phyloP scores from a whole-genome alignment of 1,140 invertebrate species.

The Tetranychus cinnabarinus region DNA sequence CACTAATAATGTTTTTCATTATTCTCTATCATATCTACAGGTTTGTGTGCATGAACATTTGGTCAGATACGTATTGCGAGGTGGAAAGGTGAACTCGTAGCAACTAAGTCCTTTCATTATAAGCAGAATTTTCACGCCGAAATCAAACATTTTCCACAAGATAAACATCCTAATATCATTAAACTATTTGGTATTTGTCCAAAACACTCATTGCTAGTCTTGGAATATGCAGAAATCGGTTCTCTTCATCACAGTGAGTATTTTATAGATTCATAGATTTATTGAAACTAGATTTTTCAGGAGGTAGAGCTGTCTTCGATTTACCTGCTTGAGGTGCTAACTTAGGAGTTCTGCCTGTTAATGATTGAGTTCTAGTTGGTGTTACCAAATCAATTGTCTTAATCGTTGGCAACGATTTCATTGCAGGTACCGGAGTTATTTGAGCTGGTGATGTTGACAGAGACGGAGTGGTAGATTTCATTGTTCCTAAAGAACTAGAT shows the following conservation, averaged over 20 bases:
- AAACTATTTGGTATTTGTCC: constrained; percentile 68
- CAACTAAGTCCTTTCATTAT: constrained; percentile 74
- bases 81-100: constrained; percentile 62
- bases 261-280: constrained; percentile 53
- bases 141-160: constrained; percentile 49
- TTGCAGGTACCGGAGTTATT: too few relatives aligned
- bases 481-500: too few relatives aligned
- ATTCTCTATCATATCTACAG: neutral
- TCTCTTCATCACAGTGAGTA: constrained; percentile 66
- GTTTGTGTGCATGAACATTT: constrained; percentile 71
- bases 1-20: neutral
- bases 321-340: too few relatives aligned
- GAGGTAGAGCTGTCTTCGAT: too few relatives aligned
- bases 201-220: constrained; percentile 50
- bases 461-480: too few relatives aligned
- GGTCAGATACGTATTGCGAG: constrained; percentile 71
- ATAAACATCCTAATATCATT: constrained; percentile 80
- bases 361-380: too few relatives aligned
- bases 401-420: too few relatives aligned
- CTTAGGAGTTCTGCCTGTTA: too few relatives aligned
- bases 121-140: constrained; percentile 30
- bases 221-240: constrained; percentile 94
- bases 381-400: too few relatives aligned
- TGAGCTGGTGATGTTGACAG: too few relatives aligned
- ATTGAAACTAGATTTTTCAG: constrained; percentile 38